These are phyloP conservation scores for Phalacrocorax carbo DNA, from an alignment of 2,113 vertebrate genomes.

Conservation along the genomic window DNA sequence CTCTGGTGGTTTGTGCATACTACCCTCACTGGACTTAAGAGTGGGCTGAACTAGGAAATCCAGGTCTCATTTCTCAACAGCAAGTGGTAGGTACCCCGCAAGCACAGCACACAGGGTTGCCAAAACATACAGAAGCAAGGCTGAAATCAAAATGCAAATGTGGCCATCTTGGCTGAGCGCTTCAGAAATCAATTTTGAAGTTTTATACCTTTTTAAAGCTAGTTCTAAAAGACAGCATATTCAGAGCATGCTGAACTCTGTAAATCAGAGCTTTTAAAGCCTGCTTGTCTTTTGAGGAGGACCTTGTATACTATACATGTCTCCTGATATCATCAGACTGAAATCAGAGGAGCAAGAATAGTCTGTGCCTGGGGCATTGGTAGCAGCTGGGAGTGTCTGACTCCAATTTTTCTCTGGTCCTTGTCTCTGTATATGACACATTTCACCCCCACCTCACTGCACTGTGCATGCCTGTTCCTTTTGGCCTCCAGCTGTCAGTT, in stretches of 20 bases:
- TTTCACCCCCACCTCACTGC: background rate
- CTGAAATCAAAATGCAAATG: background rate
- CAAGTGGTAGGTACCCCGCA: rapidly evolving
- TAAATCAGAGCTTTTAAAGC: background rate
- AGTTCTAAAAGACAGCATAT: background rate
- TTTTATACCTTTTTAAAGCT: background rate
- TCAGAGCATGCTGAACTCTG: background rate
- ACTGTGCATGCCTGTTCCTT: background rate
- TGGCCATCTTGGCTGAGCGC: background rate
- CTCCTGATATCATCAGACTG: background rate
- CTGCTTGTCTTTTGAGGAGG: background rate
- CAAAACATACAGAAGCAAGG: background rate
- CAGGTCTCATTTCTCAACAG: background rate
- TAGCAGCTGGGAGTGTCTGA: background rate
- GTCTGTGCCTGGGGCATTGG: background rate
- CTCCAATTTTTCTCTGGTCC: background rate
- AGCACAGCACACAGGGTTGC: background rate
- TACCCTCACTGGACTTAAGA: background rate
- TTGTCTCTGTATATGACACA: background rate
- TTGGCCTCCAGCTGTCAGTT: background rate
- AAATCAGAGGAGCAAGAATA: background rate
- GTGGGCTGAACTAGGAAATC: background rate
- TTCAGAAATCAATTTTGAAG: background rate
- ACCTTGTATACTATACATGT: background rate
- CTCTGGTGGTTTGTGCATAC: background rate